phyloP scores from a whole-genome alignment of 2,888 invertebrate genomes.

The Eumerus sabulonum region DNA sequence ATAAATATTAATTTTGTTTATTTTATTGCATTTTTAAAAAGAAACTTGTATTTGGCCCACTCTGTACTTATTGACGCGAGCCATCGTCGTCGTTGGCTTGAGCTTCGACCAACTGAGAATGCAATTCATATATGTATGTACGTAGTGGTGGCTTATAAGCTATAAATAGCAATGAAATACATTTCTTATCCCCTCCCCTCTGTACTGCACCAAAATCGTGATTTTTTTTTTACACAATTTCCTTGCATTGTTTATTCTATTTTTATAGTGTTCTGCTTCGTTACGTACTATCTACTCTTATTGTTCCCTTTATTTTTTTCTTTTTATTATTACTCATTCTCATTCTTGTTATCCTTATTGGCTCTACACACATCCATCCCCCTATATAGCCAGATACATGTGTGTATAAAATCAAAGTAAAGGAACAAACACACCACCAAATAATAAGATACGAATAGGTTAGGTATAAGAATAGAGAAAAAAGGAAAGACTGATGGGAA shows the following conservation, averaged over 20 bases:
- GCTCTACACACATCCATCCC: conserved; percentile 49
- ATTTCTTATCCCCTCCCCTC: conserved; percentile 16
- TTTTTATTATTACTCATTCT: conserved; percentile 5
- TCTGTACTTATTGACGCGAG: no score
- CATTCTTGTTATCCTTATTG: conserved; percentile 63
- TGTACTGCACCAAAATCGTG: neutral
- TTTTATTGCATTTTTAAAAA: conserved; percentile 53
- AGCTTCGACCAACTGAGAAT: conserved; percentile 27
- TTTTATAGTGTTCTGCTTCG: conserved; percentile 53
- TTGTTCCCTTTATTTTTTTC: conserved; percentile 43
- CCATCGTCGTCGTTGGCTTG: conserved; percentile 25
- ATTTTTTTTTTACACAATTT: conserved; percentile 41
- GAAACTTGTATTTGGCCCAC: no score
- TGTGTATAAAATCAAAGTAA: conserved; percentile 9
- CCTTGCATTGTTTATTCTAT: conserved; percentile 60
- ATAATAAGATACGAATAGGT: neutral
- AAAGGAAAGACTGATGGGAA: conserved; percentile 14
- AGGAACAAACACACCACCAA: conserved; percentile 4
- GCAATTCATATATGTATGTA: conserved; percentile 36
- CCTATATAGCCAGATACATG: conserved; percentile 4
- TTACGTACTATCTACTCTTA: conserved; percentile 48
- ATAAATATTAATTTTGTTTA: no score
- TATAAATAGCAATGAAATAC: conserved; percentile 66
- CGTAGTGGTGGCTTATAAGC: conserved; percentile 56
- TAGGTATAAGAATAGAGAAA: neutral